Percentiles rank a stretch among this genome's conserved stretches.
phyloP scores from a whole-genome alignment of 2,113 vertebrate genomes.

The Butastur rufipennis region DNA sequence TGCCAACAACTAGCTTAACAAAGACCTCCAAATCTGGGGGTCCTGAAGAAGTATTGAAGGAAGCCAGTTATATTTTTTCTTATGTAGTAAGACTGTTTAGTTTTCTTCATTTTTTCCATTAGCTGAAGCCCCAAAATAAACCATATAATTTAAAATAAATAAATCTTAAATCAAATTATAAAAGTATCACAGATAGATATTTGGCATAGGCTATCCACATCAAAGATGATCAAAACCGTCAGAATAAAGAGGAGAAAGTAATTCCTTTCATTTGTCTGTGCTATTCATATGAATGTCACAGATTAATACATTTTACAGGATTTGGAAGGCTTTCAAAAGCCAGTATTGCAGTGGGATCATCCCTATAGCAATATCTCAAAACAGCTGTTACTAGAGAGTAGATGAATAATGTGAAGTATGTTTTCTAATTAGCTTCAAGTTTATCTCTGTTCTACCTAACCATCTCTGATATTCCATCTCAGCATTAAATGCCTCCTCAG shows the following conservation, averaged over 20 bases:
- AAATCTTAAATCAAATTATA: background rate
- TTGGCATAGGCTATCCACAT: background rate
- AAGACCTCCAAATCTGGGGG: background rate
- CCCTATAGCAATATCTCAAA: conserved; percentile 43
- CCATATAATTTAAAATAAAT: background rate
- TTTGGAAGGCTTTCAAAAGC: conserved; percentile 50
- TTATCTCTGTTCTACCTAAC: background rate
- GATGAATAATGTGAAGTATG: background rate
- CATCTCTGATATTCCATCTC: conserved; percentile 2
- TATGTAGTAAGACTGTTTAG: background rate
- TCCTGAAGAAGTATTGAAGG: background rate
- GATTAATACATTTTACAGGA: conserved; percentile 41
- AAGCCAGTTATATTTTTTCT: background rate
- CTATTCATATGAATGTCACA: conserved; percentile 7
- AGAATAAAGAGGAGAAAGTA: conserved; percentile 19
- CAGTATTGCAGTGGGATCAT: conserved; percentile 20
- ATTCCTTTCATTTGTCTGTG: background rate
- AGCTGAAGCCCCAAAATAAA: background rate
- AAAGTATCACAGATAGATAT: background rate
- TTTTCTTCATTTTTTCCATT: background rate
- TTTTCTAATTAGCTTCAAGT: conserved; percentile 43
- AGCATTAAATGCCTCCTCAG: background rate
- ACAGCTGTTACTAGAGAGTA: conserved; percentile 26
- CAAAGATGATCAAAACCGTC: background rate
- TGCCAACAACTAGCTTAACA: background rate